Evolutionary conservation across 2,113 vertebrate species (phyloP).

Genomic region (Pollachius pollachius): DNA sequence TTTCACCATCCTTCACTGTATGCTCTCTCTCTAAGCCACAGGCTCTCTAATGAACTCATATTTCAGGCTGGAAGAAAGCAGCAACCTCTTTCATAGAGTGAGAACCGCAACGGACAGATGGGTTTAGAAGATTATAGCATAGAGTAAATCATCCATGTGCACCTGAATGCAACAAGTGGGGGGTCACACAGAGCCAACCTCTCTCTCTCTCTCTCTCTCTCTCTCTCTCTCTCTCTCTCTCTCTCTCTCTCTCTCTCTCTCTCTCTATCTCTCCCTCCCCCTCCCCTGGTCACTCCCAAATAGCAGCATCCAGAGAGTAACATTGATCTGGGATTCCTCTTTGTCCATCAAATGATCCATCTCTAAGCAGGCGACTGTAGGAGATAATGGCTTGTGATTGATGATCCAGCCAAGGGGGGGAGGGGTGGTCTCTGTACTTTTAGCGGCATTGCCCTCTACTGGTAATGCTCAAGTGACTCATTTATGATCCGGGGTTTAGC

Average conservation of each 20-base stretch:
- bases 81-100: constrained; percentile 29
- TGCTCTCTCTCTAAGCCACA: constrained; percentile 28
- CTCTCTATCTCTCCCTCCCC: too few relatives aligned
- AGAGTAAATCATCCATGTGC: constrained; percentile 1
- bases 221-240: too few relatives aligned
- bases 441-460: constrained; percentile 72
- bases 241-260: constrained; percentile 11
- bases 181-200: too few relatives aligned
- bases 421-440: constrained; percentile 41
- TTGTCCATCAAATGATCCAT: constrained; percentile 31
- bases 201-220: too few relatives aligned
- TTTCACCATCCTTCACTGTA: constrained; percentile 6
- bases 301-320: constrained; percentile 18
- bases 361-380: constrained; percentile 18
- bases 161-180: too few relatives aligned
- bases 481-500: constrained; percentile 8
- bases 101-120: constrained; percentile 22
- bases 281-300: constrained; percentile 2
- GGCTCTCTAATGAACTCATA: constrained; percentile 28
- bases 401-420: neutral
- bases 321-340: constrained; percentile 21
- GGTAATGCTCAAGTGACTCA: constrained; percentile 39
- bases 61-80: constrained; percentile 30
- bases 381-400: constrained; percentile 36
- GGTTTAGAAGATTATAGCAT: constrained; percentile 21